Base-by-base conservation (phyloP, 2,888 invertebrate genomes). In the Pyrochroa serraticornis region DNA sequence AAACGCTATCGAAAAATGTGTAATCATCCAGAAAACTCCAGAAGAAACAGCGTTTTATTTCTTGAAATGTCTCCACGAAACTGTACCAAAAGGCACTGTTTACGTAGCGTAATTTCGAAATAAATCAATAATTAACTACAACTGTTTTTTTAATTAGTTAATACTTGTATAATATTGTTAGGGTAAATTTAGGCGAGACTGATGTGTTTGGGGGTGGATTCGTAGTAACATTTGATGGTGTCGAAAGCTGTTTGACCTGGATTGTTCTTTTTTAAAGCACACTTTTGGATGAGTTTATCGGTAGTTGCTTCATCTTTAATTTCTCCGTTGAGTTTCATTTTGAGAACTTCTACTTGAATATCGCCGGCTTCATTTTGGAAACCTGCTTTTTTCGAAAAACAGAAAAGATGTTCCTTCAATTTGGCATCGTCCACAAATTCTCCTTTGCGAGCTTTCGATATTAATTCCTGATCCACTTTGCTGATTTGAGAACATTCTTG, bases 201-300 rank as follows among this genome's bases (percentile, higher is more conserved):
- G 5, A 22, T 22, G 22, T 22, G 22, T 2, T 2, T 22, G 5
- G 22, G 22, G 22, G 22, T 22, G 22, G 35, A n/a, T 35, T 65
- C 65, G 32, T 65, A 62, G 42, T 67, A 63, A 44, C 75, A 75
- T 60, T 71, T 71, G 43, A 70, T 60, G 7, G 67, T 62, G 30
- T 71, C 65, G 47, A 65, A 67, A 9, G 71, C 71, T n/a, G 70
- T 68, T 30, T 66, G 53, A 44, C 62, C 59, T 7, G 65, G 63
- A 31, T 62, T 63, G 9, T 9, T 39, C 46, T 69, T 64, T 45
- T 65, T 50, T 10, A 64, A 41, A 8, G 67, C 69, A 43, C 71
- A 74, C 10, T 64, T 63, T 5, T 57, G 58, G 50, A 71, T 62
- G 46, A 71, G 46, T 38, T 66, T 54, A 8, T 68, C 54, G 9